A percentile compares a stretch with the other conserved stretches of the same genome.
Evolutionary conservation across 2,888 invertebrate genomes (phyloP).

Genomic region (Pogonocherus hispidulus): DNA sequence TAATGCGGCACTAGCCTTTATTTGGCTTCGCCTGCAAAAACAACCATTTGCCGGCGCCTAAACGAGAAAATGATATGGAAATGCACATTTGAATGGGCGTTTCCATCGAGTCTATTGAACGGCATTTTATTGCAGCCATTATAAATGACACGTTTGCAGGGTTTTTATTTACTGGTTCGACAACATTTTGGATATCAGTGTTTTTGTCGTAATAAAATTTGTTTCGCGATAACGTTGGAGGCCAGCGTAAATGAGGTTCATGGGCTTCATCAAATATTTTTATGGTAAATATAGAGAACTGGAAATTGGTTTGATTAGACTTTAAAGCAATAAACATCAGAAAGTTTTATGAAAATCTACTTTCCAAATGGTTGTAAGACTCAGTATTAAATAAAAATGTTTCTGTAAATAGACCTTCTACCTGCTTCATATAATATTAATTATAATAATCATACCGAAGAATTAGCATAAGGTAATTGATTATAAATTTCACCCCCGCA

Average conservation of each 20-base stretch:
- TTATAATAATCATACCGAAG: too few relatives aligned
- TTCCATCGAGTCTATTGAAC: slow-evolving; percentile 56
- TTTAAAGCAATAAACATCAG: too few relatives aligned
- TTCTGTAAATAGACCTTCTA: too few relatives aligned
- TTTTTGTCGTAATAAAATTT: slow-evolving; percentile 23
- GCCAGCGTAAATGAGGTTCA: not conserved
- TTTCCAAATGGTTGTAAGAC: too few relatives aligned
- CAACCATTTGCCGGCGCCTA: slow-evolving; percentile 58
- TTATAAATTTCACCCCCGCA: too few relatives aligned
- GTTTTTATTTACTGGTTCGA: slow-evolving; percentile 45
- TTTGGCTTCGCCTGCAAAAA: slow-evolving; percentile 53
- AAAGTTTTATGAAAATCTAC: too few relatives aligned
- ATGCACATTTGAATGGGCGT: slow-evolving; percentile 61
- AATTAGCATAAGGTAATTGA: too few relatives aligned
- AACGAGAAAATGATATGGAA: slow-evolving; percentile 65
- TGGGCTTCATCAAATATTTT: not conserved
- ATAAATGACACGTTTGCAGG: slow-evolving; percentile 53
- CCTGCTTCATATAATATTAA: too few relatives aligned
- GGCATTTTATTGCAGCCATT: slow-evolving; percentile 58
- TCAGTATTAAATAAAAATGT: too few relatives aligned
- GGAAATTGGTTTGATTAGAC: not conserved
- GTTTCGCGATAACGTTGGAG: not conserved
- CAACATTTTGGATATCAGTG: slow-evolving; percentile 34
- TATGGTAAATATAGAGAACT: not conserved
- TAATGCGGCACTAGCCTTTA: slow-evolving; percentile 46